Conservation (phyloP, 2,888 invertebrate genomes). For the Nephrotoma appendiculata region DNA sequence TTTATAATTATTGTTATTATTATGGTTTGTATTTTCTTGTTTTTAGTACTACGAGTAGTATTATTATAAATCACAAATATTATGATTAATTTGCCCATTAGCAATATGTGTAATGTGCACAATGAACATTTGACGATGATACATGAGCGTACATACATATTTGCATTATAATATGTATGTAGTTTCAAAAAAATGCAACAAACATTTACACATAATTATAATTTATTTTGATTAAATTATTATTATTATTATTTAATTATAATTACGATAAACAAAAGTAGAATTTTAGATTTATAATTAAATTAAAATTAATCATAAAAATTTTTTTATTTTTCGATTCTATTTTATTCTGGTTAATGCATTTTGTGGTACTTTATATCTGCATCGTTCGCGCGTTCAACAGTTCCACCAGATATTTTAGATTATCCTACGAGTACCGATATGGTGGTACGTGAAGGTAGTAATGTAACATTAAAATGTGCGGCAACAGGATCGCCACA, state of each 20-base stretch:
- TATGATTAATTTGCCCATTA: not conserved
- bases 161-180: not conserved
- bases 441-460: conserved; percentile 76
- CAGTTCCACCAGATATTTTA: conserved; percentile 76
- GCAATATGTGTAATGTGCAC: not conserved
- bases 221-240: not conserved
- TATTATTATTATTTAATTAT: not conserved
- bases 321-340: not conserved
- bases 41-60: not conserved
- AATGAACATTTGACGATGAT: not conserved
- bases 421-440: conserved; percentile 75
- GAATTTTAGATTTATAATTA: not conserved
- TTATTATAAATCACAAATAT: not conserved
- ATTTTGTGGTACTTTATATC: not conserved
- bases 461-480: conserved; percentile 73
- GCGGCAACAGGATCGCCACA: conserved; percentile 77
- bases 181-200: not conserved
- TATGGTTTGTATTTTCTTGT: not conserved
- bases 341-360: not conserved
- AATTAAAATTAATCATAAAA: not conserved
- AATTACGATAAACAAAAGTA: not conserved
- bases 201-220: not conserved
- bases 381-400: conserved; percentile 5
- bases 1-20: not conserved
- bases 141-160: not conserved